Evolutionary conservation across 2,113 vertebrate species (phyloP), one percentile per base, ranked within the genome.

Genomic region (Callionymus lyra): DNA sequence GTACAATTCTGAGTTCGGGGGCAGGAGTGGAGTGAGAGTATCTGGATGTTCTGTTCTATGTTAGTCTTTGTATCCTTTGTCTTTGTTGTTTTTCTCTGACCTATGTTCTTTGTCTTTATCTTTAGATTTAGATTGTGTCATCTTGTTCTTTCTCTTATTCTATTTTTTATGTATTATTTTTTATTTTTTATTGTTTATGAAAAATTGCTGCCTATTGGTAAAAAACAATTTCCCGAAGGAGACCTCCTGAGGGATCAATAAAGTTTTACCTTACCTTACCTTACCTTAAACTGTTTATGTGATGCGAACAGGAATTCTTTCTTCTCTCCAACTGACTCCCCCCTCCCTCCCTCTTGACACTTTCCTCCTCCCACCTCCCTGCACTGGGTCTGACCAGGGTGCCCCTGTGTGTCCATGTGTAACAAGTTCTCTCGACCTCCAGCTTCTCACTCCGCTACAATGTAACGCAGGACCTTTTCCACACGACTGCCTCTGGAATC

Each of bases 261-360:
- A n/a, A n/a, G n/a, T n/a, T n/a, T n/a, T n/a, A n/a, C n/a, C 59
- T 44, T 50, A 56, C 62, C 19, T 41, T 49, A 37, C 8, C 45
- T 44, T 39, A 53, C 56, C 34, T 55, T 54, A 68, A 69, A 40
- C 59, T 67, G 75, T 76, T 79, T 74, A 53, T 63, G 64, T 66
- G 67, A 64, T 63, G 68, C 44, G 68, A 63, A 66, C 54, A 70
- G 66, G 65, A 78, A 63, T 57, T 59, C 60, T 58, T 44, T 45
- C 40, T 62, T 37, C 38, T 46, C 49, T 47, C 18, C 31, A 2
- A 15, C 32, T 12, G 31, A 14, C 16, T n/a, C 34, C 13, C 40
- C 17, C 63, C 45, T 47, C 21, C 19, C 35, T 6, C 16, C 19
- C 42, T 34, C 34, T 40, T 47, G 44, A 21, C 49, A 9, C 8